phyloP scores from a whole-genome alignment of 2,797 vertebrate genomes.

The Rhinophrynus dorsalis region DNA sequence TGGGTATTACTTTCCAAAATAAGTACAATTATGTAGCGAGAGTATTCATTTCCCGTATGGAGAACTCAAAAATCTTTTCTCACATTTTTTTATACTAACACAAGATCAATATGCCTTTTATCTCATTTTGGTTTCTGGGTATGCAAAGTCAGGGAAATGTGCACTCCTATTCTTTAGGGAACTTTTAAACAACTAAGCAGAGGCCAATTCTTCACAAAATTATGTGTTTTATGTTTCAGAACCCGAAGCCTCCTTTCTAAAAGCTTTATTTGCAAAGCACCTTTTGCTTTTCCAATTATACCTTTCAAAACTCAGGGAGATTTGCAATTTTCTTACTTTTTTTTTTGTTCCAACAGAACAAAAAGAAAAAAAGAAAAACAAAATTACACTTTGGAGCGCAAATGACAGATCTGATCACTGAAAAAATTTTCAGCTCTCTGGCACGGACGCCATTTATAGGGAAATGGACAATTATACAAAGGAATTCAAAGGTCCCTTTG shows the following conservation, averaged over 20 bases:
- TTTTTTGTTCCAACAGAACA: not conserved
- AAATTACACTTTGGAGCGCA: slow-evolving; percentile 24
- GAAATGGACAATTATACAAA: slow-evolving; percentile 39
- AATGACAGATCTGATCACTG: slow-evolving; percentile 38
- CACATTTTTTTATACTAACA: too few relatives aligned
- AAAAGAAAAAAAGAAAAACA: slow-evolving; percentile 23
- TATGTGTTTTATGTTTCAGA: not conserved
- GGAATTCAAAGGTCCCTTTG: slow-evolving; percentile 42
- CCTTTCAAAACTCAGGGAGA: slow-evolving; percentile 11
- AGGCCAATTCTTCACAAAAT: not conserved
- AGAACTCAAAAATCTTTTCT: too few relatives aligned
- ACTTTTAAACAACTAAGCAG: not conserved
- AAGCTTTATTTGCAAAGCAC: slow-evolving; percentile 2
- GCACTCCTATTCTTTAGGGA: not conserved
- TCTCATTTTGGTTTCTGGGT: not conserved
- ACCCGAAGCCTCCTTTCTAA: not conserved
- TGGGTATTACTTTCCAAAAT: too few relatives aligned
- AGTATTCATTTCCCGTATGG: too few relatives aligned
- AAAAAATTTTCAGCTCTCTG: slow-evolving; percentile 6
- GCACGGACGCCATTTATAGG: not conserved
- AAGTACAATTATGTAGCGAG: too few relatives aligned
- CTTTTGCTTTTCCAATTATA: slow-evolving; percentile 17
- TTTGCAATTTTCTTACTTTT: slow-evolving; percentile 13
- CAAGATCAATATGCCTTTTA: slow-evolving; percentile 1
- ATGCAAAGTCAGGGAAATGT: not conserved